Evolutionary conservation across 1,140 invertebrate species (phyloP), one percentile per base, ranked within the genome.

Genomic region (Campoletis sonorensis): DNA sequence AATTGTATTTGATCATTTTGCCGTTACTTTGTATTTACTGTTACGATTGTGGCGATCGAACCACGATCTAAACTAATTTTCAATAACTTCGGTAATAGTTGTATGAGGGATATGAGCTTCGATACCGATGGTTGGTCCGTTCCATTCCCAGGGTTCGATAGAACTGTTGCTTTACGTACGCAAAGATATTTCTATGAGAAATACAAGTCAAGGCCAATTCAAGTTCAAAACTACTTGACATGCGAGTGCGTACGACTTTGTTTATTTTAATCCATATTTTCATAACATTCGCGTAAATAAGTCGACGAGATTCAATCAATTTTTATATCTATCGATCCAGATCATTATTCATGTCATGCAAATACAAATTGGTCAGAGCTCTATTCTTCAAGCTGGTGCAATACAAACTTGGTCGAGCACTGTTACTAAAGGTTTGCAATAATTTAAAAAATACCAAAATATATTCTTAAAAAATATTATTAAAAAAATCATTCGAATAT

Each of bases 121-220:
- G 93, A 72, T 26, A 91, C 94, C 4, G 88, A 94, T 70, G 93
- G 93, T n/a, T 98, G 95, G 94, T 96, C 95, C 85, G 54, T 96
- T 1, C 94, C 95, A 16, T 98, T 98, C 90, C 94, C 94, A 0
- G 96, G 96, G 10, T 93, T 96, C 30, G 98, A 99, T 93, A 93
- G 94, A 79, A 95, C 96, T 10, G 95, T 99, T 11, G 94, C 96
- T 4, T 88, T 94, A 76, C 93, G 97, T 27, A 95, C 96, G 0
- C 97, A 98, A 85, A 93, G 95, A 67, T 94, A 94, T 87, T 93
- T 96, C 4, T 96, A 94, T 86, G 93, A 96, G 33, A 90, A 93
- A 4, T 93, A 96, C 13, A 93, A 95, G 72, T 93, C 94, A 83
- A 93, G 95, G 23, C 97, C 97, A 1, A 93, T 94, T 3, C 96